A percentile compares a stretch with the other conserved stretches of the same genome.
Conservation (phyloP, 2,888 invertebrate species). For the Macropis europaea region DNA sequence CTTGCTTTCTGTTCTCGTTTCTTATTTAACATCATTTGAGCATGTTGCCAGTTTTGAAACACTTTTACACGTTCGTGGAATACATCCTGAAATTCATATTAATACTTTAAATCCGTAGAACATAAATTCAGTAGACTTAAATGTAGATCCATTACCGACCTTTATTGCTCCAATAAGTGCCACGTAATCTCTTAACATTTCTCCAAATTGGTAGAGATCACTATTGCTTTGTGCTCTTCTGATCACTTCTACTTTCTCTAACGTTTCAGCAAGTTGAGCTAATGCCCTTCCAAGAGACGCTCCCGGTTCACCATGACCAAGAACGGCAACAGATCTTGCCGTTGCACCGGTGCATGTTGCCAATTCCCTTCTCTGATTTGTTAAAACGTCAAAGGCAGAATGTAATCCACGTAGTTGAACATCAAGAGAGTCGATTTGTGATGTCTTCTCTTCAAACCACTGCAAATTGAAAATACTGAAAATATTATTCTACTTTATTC, state of each 20-base stretch:
- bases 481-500: neutral
- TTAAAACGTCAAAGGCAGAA: constrained; percentile 92
- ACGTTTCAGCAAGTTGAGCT: constrained; percentile 91
- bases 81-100: constrained; percentile 81
- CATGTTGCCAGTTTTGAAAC: constrained; percentile 98
- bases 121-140: neutral
- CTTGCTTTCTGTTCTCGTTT: constrained; percentile 97
- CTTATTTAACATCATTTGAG: constrained; percentile 95
- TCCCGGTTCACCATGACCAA: constrained; percentile 96
- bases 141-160: constrained; percentile 75
- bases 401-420: constrained; percentile 92
- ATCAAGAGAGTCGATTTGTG: constrained; percentile 95
- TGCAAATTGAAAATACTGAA: constrained; percentile 77
- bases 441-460: constrained; percentile 99
- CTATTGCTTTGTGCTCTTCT: constrained; percentile 96
- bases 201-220: constrained; percentile 96
- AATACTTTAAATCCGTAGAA: constrained; percentile 8
- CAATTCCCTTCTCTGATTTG: constrained; percentile 91
- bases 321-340: constrained; percentile 92
- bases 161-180: constrained; percentile 95
- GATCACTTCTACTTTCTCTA: constrained; percentile 89
- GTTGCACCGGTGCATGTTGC: constrained; percentile 90
- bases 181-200: constrained; percentile 96
- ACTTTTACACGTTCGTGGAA: constrained; percentile 89
- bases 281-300: constrained; percentile 94